These are phyloP conservation scores for Magallana nippona DNA, from an alignment of 2,888 invertebrate genomes.

Conservation along the genomic window DNA sequence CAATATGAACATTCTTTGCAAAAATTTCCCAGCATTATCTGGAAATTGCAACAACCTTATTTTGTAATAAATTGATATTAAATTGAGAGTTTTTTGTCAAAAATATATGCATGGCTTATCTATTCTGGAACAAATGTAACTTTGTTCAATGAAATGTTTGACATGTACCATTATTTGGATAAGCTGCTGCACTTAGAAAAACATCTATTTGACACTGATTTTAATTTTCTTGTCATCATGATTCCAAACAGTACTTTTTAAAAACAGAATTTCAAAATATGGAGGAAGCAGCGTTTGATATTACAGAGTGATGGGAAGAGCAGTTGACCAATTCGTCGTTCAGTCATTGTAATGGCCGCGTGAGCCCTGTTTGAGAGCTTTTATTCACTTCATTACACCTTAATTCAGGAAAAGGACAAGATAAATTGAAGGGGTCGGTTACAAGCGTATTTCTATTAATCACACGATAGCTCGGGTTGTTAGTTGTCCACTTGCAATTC, in stretches of 20 bases:
- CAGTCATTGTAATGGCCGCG: neutral
- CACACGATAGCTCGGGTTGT: slow-evolving; percentile 9
- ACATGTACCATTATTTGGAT: slow-evolving; percentile 28
- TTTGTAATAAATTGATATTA: too few species aligned
- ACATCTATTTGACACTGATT: neutral
- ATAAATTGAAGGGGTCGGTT: slow-evolving; percentile 28
- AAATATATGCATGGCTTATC: too few species aligned
- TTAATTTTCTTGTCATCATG: neutral
- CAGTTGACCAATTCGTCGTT: too few species aligned
- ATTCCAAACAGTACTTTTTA: neutral
- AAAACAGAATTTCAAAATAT: too few species aligned
- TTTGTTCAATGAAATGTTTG: neutral
- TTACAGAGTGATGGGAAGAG: too few species aligned
- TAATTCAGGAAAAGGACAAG: slow-evolving; percentile 33
- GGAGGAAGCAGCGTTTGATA: too few species aligned
- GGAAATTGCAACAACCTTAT: too few species aligned
- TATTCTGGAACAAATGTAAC: neutral
- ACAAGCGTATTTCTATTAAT: slow-evolving; percentile 26
- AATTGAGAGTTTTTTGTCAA: too few species aligned
- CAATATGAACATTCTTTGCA: neutral
- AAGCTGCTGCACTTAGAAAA: neutral
- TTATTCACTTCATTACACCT: slow-evolving; percentile 36
- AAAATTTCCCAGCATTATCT: too few species aligned
- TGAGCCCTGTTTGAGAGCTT: neutral
- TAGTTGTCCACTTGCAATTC: slow-evolving; percentile 12